phyloP scores from a whole-genome alignment of 1,140 invertebrate species.

The Metopolophium dirhodum region DNA sequence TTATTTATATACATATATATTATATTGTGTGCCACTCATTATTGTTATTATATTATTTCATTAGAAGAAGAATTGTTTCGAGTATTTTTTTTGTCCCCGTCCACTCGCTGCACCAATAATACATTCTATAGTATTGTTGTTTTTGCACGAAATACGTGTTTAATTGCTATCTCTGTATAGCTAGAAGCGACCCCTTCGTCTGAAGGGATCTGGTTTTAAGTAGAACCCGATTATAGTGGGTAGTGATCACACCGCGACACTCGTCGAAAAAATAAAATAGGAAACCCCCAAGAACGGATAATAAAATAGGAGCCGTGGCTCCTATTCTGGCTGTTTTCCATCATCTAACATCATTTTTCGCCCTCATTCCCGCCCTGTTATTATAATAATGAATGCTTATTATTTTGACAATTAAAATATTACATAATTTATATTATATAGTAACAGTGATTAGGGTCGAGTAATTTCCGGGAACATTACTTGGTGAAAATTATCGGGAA shows the following conservation, averaged over 20 bases:
- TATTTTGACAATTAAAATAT: no score
- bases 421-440: no score
- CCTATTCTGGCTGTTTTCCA: no score
- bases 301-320: no score
- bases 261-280: not conserved
- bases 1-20: not conserved
- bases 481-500: no score
- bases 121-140: not conserved
- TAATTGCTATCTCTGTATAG: not conserved
- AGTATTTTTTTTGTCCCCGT: not conserved
- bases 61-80: constrained; percentile 1
- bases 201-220: not conserved
- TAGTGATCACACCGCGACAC: not conserved
- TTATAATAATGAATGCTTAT: no score
- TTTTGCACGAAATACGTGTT: not conserved
- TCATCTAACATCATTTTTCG: no score
- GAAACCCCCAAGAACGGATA: no score
- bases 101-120: not conserved
- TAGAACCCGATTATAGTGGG: not conserved
- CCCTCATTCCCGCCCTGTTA: no score
- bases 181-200: not conserved
- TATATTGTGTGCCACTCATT: not conserved
- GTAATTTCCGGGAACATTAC: no score
- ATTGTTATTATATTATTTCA: not conserved
- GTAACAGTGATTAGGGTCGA: no score